Evolutionary conservation across 2,888 invertebrate species (phyloP), one percentile per base, ranked within the genome.

Genomic region (Mimachlamys varia): DNA sequence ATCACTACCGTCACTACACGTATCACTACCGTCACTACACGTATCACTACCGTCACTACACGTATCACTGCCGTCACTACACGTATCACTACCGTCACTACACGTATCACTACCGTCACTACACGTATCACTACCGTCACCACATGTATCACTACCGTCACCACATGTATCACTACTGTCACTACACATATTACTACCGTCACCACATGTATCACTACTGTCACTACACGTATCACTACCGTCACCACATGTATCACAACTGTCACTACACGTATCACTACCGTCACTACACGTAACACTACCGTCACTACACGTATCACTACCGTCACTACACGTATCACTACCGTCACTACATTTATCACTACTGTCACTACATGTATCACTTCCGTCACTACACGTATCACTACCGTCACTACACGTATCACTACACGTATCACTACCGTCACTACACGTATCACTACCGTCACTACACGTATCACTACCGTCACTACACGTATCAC

Each of bases 321-420:
- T 19, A 58, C 58, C 58, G 58, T 58, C 58, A 58, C 58, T 58
- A 58, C 58, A 58, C n/a, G 58, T 58, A 58, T 58, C 58, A 58
- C n/a, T 19, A 58, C 58, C 58, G 58, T 58, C 58, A 58, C 22
- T 22, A 58, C 58, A 58, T 0, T 22, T 58, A 58, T 58, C 58
- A 58, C n/a, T 19, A 58, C 58, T n/a, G 19, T 58, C 0, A 58
- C 22, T 22, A 22, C 58, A 58, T 58, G 3, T 58, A 58, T 58
- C 58, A 58, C n/a, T 19, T n/a, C 53, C 58, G 58, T 58, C 58
- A 58, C 22, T 10, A 22, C 22, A 58, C 2, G 58, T 58, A 58
- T 58, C 58, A 22, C n/a, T 19, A 58, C 58, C 58, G 19, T 58
- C 58, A 58, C 22, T 22, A 58, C 58, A 58, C 0, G 58, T 58